A percentile compares a stretch with the other conserved stretches of the same genome.
Conservation (phyloP, 2,797 vertebrate genomes). For the Semotilus atromaculatus region DNA sequence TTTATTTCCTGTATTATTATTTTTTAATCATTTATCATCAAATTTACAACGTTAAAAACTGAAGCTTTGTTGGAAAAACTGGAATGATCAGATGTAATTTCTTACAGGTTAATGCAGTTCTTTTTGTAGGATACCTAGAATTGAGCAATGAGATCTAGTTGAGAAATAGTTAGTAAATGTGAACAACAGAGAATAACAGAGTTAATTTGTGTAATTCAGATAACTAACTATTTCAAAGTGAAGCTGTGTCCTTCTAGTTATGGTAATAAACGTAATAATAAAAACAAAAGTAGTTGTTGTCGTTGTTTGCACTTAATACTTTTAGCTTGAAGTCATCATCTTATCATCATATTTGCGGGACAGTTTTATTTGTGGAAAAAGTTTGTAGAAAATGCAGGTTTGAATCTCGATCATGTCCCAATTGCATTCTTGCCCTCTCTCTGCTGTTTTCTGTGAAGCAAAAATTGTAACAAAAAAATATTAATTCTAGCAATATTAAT, state of each 20-base stretch:
- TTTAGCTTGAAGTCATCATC: background rate
- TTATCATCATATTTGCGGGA: background rate
- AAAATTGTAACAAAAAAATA: too few relatives aligned
- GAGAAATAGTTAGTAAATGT: background rate
- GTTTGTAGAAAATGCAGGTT: too few relatives aligned
- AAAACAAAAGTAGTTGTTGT: background rate
- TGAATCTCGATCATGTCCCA: background rate
- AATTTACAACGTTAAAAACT: background rate
- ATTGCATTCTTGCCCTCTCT: background rate
- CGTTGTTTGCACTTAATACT: background rate
- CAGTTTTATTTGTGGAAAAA: background rate
- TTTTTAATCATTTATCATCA: too few relatives aligned
- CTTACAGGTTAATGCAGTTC: background rate
- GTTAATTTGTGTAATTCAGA: too few relatives aligned
- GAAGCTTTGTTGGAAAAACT: background rate
- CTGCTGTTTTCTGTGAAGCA: background rate
- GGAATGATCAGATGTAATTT: background rate
- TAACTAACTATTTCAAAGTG: too few relatives aligned
- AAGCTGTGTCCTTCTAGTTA: background rate
- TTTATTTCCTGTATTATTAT: background rate
- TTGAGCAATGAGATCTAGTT: background rate
- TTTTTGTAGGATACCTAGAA: background rate
- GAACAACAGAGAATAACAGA: background rate
- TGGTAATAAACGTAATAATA: background rate
- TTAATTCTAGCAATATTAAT: background rate